Conservation (phyloP, 2,888 invertebrate species). For the Drosophila rubida region DNA sequence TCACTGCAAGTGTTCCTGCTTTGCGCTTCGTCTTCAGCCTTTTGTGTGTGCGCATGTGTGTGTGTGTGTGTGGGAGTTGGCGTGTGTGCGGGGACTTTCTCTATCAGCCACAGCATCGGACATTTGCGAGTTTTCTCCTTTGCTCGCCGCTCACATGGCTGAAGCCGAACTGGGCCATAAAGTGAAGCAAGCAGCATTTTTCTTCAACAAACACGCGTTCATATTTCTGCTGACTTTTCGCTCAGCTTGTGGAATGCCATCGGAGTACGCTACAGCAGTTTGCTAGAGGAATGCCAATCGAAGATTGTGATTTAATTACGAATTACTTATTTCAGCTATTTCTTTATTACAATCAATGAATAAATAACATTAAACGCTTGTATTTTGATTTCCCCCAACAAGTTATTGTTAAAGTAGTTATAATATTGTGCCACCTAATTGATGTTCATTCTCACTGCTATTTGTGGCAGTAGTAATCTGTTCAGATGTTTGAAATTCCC, state of each 20-base stretch:
- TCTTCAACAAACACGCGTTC: conserved; percentile 48
- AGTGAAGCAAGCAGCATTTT: conserved; percentile 59
- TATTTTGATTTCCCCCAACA: no score
- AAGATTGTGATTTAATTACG: neutral
- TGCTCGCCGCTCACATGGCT: conserved; percentile 1
- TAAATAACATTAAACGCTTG: neutral
- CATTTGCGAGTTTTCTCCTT: conserved; percentile 40
- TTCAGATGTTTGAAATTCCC: no score
- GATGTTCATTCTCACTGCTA: no score
- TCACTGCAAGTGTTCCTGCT: conserved; percentile 61
- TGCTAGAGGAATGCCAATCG: neutral
- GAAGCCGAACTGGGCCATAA: conserved; percentile 49
- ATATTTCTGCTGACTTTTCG: conserved; percentile 68
- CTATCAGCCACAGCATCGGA: conserved; percentile 27
- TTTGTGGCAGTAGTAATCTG: no score
- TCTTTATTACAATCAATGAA: neutral
- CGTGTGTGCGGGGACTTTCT: conserved; percentile 24
- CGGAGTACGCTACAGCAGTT: conserved; percentile 22
- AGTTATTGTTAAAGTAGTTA: no score
- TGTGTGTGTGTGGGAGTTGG: conserved; percentile 6
- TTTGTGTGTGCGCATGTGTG: neutral
- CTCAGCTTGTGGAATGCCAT: conserved; percentile 20
- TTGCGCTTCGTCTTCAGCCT: conserved; percentile 22
- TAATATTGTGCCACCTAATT: no score
- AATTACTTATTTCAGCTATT: neutral